phyloP scores from a whole-genome alignment of 2,888 invertebrate genomes.

The Clusia tigrina region DNA sequence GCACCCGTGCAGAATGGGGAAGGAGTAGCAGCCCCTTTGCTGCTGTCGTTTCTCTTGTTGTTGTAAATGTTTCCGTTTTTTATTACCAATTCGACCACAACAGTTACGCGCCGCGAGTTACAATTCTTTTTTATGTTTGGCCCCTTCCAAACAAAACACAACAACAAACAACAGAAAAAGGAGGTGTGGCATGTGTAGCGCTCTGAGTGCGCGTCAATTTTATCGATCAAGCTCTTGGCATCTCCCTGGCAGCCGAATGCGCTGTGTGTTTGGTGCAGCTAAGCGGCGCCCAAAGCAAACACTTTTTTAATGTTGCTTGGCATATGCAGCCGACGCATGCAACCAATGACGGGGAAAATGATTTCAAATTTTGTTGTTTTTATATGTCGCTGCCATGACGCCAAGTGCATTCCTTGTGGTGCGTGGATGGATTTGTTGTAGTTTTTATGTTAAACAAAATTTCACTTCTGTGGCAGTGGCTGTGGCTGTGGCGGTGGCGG shows the following conservation, averaged over 20 bases:
- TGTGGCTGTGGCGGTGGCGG: neutral
- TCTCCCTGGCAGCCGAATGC: neutral
- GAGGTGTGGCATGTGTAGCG: neutral
- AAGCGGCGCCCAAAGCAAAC: neutral
- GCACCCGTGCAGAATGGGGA: no score
- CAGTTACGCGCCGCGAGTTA: neutral
- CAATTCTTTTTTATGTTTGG: slow-evolving; percentile 13
- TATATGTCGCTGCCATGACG: neutral
- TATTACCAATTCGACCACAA: slow-evolving; percentile 16
- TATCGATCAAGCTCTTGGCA: slow-evolving; percentile 20
- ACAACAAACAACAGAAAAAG: neutral
- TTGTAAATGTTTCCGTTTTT: slow-evolving; percentile 21
- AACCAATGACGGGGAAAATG: slow-evolving; percentile 13
- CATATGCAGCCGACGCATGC: slow-evolving; percentile 9
- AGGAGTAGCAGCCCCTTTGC: no score
- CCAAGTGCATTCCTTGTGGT: slow-evolving; percentile 33
- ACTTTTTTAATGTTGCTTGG: neutral
- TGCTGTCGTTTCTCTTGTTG: no score
- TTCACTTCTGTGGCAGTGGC: neutral
- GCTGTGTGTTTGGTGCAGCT: neutral
- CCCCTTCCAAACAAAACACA: no score
- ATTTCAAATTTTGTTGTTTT: slow-evolving; percentile 6
- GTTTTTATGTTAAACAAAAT: slow-evolving; percentile 10
- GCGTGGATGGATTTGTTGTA: slow-evolving; percentile 40
- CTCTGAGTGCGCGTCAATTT: neutral